Evolutionary conservation across 2,888 invertebrate species (phyloP), one percentile per base, ranked within the genome.

Genomic region (Trichopoda pennipes): DNA sequence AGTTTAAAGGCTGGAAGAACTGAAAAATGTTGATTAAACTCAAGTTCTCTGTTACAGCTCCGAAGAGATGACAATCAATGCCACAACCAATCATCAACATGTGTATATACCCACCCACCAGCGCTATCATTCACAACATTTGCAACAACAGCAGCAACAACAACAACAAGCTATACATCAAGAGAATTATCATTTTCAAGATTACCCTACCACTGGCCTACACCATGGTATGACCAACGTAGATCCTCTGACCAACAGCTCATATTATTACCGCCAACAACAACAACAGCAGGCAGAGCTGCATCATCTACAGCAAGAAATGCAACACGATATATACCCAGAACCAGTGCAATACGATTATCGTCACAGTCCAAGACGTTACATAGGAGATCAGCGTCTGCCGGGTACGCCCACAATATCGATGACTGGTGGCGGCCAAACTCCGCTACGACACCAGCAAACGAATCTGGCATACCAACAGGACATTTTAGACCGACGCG

Each of bases 401-500:
- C 78, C 83, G 84, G 80, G 83, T 47, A 85, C 85, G 82, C 85
- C 86, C 51, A 88, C 89, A 51, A 87, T 89, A 66, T 86, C 86
- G 68, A 82, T 82, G 82, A 76, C 55, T 79, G 79, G 79, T 81
- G 84, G 84, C 63, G 72, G 79, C 58, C 60, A 83, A 73, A 72
- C 85, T 81, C 66, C 88, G 86, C 86, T 85, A 51, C 85, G 85
- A 73, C 88, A 85, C 87, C 85, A 84, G 80, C 87, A 85, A 87
- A 88, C 88, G 86, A 89, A 86, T 88, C 88, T 88, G 86, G 89
- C 78, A 73, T 89, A 90, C 89, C 89, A 88, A 88, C 90, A 90
- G 87, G 90, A 90, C 86, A 90, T 90, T 87, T 90, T 89, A 87
- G 90, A 90, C 86, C 90, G 89, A 87, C 90, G 90, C 86, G 90